Conservation (phyloP, 2,888 invertebrate species). For the Craniophora ligustri region DNA sequence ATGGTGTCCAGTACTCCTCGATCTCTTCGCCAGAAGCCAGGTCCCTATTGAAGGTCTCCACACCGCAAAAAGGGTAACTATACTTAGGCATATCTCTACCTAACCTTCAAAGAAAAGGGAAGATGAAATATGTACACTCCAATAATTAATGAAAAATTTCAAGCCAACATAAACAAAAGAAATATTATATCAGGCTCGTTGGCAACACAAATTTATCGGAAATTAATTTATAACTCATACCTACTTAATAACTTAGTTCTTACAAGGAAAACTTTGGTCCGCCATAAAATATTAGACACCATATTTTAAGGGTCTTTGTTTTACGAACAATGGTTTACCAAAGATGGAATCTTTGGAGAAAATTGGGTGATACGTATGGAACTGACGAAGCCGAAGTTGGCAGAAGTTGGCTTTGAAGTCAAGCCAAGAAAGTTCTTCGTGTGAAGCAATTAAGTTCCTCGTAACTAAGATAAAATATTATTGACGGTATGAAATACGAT, state of each 20-base stretch:
- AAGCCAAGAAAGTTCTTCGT: conserved; percentile 54
- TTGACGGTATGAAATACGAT: conserved; percentile 32
- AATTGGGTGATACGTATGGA: conserved; percentile 53
- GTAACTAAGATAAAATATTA: conserved; percentile 43
- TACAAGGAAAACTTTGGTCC: conserved; percentile 31
- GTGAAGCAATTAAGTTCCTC: conserved; percentile 50
- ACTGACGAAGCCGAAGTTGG: conserved; percentile 51
- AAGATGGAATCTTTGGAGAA: conserved; percentile 44
- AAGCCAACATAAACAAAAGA: conserved; percentile 28
- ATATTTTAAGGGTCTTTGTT: conserved; percentile 56
- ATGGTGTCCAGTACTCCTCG: too few relatives aligned
- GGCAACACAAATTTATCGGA: conserved; percentile 42
- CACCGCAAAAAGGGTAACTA: too few relatives aligned
- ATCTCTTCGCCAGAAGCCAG: too few relatives aligned
- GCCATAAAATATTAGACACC: conserved; percentile 51
- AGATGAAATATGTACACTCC: not conserved
- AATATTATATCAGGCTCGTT: conserved; percentile 17
- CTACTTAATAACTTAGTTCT: conserved; percentile 42
- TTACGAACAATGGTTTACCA: conserved; percentile 45
- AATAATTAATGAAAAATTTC: conserved; percentile 14
- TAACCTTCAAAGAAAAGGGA: too few relatives aligned
- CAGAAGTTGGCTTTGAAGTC: conserved; percentile 46
- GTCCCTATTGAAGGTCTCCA: too few relatives aligned
- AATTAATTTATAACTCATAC: conserved; percentile 51
- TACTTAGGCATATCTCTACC: too few relatives aligned